Base-by-base conservation (phyloP, 2,888 invertebrate genomes). In the Stenoptilia bipunctidactyla region DNA sequence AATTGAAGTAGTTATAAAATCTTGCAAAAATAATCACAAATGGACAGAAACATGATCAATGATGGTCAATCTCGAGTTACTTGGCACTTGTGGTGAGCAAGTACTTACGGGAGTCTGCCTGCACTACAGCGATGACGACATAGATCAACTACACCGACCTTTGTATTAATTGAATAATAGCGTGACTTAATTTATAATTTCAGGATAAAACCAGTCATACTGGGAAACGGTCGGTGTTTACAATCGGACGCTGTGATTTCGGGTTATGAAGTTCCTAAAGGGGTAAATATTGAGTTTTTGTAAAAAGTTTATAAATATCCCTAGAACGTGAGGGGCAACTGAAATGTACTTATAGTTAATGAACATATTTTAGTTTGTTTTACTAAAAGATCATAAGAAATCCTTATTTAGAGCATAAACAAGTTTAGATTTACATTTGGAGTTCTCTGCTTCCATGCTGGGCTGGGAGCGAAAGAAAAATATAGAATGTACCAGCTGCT, bases 131-230 rank as follows among this genome's bases (percentile, higher is more conserved):
- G 20, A 20, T 8, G 20, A 20, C 4, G 20, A 3, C 20, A 20
- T 20, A 20, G 20, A 20, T 20, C 20, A 20, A 20, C 20, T 20
- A 20, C 8, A 20, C 20, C 20, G 20, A 20, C 20, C 20, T 20
- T 8, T 20, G 20, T 3, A 5, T 20, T 20, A 20, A 20, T 20
- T 20, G 20, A n/a, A 30, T n/a, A 15, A 13, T 40, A 27, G 39
- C 15, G 27, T 38, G 30, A 30, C 30, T 30, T 30, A 4, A 10
- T 25, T 25, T 5, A 12, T 48, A 48, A 40, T 67, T 73, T 39
- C 61, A 92, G 93, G 59, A 90, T 94, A 71, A 91, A 90, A 66
- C 94, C 93, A 6, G 92, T 93, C 12, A 92, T 92, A 47, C 87
- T 92, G 56, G 93, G 93, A 30, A 92, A 93, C 53, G 91, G 92